Percentiles rank a stretch among this genome's conserved stretches.
Evolutionary conservation across 2,113 vertebrate genomes (phyloP).

Genomic region (Colistium nudipinnis): DNA sequence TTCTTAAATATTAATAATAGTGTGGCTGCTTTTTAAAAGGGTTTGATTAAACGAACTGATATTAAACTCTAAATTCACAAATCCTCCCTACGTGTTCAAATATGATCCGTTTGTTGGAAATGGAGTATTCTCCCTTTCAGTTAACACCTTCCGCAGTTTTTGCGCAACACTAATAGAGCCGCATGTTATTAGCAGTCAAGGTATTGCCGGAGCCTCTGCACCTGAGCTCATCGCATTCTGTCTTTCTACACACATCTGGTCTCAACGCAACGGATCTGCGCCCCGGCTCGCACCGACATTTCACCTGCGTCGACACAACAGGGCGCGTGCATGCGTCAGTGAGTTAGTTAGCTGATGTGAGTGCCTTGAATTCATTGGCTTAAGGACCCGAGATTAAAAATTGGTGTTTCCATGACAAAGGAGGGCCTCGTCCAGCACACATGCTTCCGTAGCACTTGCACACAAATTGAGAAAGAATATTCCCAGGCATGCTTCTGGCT

Average conservation of each 20-base stretch:
- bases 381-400: constrained; percentile 72
- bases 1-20: neutral
- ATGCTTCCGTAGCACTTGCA: constrained; percentile 60
- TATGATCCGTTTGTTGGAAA: constrained; percentile 2
- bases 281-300: constrained; percentile 19
- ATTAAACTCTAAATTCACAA: constrained; percentile 1
- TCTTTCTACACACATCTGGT: constrained; percentile 28
- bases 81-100: neutral
- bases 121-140: constrained; percentile 9
- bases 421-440: constrained; percentile 62
- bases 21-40: neutral
- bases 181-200: constrained; percentile 25
- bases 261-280: neutral
- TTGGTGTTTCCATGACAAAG: constrained; percentile 81
- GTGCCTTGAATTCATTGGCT: constrained; percentile 55
- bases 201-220: constrained; percentile 33
- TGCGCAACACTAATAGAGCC: neutral
- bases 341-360: constrained; percentile 57
- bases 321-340: constrained; percentile 40
- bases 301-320: constrained; percentile 22
- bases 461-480: constrained; percentile 76
- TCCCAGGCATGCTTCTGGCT: constrained; percentile 72
- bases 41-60: neutral
- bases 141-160: constrained; percentile 16
- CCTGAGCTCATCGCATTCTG: constrained; percentile 18